These are phyloP conservation scores for Hippasteria phrygiana DNA, from an alignment of 53 echinoderm and acorn worm species.

Conservation along the genomic window DNA sequence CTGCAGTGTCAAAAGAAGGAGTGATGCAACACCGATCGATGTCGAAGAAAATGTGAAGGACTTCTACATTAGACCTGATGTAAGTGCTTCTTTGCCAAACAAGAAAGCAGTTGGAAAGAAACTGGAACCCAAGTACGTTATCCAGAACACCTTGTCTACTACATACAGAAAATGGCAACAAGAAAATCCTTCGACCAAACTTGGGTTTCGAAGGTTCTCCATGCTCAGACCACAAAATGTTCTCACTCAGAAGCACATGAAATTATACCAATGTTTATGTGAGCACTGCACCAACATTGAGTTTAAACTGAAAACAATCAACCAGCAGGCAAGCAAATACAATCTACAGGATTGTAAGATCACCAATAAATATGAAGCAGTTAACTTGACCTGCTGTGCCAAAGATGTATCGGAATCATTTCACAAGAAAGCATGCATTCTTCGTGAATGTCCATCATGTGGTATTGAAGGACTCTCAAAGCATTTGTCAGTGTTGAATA, in stretches of 20 bases:
- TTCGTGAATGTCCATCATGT: neutral
- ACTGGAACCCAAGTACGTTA: conserved; percentile 26
- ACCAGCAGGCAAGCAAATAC: neutral
- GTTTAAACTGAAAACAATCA: conserved; percentile 12
- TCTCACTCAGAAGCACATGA: conserved; percentile 33
- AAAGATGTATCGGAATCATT: neutral
- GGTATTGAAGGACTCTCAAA: neutral
- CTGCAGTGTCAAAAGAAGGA: conserved; percentile 3
- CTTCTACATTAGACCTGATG: conserved; percentile 14
- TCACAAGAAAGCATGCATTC: conserved; percentile 32
- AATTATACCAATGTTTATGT: conserved; percentile 35
- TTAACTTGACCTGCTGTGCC: conserved; percentile 21
- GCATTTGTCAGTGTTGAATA: neutral
- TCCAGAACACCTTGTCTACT: neutral
- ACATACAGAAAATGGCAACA: conserved; percentile 8
- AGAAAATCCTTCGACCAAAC: conserved; percentile 8
- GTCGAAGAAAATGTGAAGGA: neutral
- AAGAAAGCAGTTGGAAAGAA: neutral
- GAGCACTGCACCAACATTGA: conserved; percentile 64
- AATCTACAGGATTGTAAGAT: neutral
- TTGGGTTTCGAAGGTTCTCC: conserved; percentile 6
- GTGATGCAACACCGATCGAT: conserved; percentile 7
- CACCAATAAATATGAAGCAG: conserved; percentile 2
- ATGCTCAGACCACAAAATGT: conserved; percentile 27
- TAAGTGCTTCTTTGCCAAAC: conserved; percentile 1